Evolutionary conservation across 2,797 vertebrate species (phyloP).

Genomic region (Brotula barbata): DNA sequence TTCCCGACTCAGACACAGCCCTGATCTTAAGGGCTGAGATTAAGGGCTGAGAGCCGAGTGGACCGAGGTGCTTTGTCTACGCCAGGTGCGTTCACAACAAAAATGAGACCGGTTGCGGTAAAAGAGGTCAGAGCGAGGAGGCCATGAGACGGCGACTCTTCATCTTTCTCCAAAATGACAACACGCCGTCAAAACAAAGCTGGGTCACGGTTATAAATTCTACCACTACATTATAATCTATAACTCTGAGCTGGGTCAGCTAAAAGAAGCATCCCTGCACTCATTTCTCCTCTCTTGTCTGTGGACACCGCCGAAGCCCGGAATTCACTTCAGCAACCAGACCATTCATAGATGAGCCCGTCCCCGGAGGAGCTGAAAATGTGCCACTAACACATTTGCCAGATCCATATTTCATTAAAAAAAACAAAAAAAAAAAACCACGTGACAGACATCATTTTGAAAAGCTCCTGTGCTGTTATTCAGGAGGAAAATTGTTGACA

Average conservation of each 20-base stretch:
- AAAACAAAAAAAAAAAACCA: too few species aligned
- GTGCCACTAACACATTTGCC: constrained; percentile 72
- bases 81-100: too few species aligned
- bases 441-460: not conserved
- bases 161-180: constrained; percentile 17
- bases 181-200: constrained; percentile 46
- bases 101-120: too few species aligned
- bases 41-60: too few species aligned
- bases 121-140: too few species aligned
- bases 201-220: constrained; percentile 59
- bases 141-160: constrained; percentile 1
- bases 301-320: constrained; percentile 64
- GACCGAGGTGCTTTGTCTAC: too few species aligned
- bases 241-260: constrained; percentile 70
- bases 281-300: constrained; percentile 65
- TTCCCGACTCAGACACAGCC: too few species aligned
- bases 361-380: constrained; percentile 61
- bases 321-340: constrained; percentile 65
- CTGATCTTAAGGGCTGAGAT: too few species aligned
- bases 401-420: constrained; percentile 59
- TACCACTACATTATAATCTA: constrained; percentile 52
- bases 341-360: constrained; percentile 61
- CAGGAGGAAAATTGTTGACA: not conserved
- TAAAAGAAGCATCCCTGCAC: constrained; percentile 74
- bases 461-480: not conserved